These are phyloP conservation scores for Lynx canadensis DNA, from an alignment of 2,113 vertebrate genomes.

Conservation along the genomic window DNA sequence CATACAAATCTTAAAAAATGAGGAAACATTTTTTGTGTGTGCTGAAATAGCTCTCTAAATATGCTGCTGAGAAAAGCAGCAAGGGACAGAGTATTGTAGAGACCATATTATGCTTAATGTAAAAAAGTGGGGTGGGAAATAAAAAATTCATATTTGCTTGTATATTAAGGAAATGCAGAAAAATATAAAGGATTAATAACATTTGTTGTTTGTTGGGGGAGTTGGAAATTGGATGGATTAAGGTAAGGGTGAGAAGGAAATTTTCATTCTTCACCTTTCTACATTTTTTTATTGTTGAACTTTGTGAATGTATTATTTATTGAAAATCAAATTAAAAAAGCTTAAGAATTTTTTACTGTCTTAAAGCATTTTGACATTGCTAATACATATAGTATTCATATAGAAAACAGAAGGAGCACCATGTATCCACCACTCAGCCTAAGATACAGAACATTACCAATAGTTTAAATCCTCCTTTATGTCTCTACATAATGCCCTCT, in stretches of 20 bases:
- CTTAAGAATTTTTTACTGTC: not conserved
- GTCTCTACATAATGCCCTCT: not conserved
- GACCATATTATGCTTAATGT: not conserved
- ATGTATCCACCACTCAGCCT: not conserved
- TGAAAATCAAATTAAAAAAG: not conserved
- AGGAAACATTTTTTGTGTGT: not conserved
- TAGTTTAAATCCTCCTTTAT: not conserved
- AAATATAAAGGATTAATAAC: not conserved
- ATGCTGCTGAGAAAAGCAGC: not conserved
- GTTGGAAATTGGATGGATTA: not conserved
- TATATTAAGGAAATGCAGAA: not conserved
- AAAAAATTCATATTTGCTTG: not conserved
- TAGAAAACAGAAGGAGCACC: not conserved
- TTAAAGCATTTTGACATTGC: not conserved
- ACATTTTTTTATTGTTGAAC: not conserved
- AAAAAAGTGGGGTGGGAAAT: not conserved
- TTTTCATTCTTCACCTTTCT: not conserved
- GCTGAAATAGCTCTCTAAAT: not conserved
- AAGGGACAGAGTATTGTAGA: not conserved
- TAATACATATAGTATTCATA: not conserved
- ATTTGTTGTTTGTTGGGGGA: not conserved
- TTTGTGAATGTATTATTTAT: not conserved
- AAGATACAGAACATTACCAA: not conserved
- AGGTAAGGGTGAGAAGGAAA: not conserved
- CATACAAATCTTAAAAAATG: not conserved